Percentiles rank a stretch among this genome's conserved stretches.
phyloP scores from a whole-genome alignment of 2,888 invertebrate species.

The Mimachlamys varia region DNA sequence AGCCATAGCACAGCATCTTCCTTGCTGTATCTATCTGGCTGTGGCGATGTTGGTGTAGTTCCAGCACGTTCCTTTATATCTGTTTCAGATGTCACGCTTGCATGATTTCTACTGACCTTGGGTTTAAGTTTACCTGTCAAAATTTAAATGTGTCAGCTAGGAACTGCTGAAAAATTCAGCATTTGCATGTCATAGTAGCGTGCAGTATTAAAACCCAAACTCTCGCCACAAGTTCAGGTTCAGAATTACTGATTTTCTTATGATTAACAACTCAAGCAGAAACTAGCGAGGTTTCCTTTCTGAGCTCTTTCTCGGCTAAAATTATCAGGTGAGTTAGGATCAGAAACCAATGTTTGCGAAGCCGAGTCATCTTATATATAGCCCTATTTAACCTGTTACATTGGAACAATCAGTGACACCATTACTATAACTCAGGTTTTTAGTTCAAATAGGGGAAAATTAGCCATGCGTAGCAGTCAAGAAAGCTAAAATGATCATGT shows the following conservation, averaged over 20 bases:
- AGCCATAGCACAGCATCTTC: too few relatives aligned
- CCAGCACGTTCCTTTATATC: too few relatives aligned
- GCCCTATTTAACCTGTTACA: too few relatives aligned
- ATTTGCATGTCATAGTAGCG: background rate
- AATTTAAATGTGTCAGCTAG: constrained; percentile 3
- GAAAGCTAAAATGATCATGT: too few relatives aligned
- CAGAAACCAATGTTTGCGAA: too few relatives aligned
- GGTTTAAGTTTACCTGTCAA: background rate
- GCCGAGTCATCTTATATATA: too few relatives aligned
- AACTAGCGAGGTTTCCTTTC: background rate
- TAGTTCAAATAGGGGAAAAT: too few relatives aligned
- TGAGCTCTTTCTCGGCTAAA: background rate
- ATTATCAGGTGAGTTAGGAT: background rate
- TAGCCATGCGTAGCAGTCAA: too few relatives aligned
- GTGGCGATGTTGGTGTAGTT: too few relatives aligned
- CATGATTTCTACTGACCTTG: background rate
- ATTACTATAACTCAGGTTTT: too few relatives aligned
- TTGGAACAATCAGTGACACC: too few relatives aligned
- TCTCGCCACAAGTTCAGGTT: background rate
- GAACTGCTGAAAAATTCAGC: background rate
- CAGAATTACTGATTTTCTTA: background rate
- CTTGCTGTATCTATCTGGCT: too few relatives aligned
- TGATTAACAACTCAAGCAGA: background rate
- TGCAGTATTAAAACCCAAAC: background rate
- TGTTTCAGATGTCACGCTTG: background rate